Conservation (phyloP, 2,888 invertebrate genomes). For the Xestia sexstrigata region DNA sequence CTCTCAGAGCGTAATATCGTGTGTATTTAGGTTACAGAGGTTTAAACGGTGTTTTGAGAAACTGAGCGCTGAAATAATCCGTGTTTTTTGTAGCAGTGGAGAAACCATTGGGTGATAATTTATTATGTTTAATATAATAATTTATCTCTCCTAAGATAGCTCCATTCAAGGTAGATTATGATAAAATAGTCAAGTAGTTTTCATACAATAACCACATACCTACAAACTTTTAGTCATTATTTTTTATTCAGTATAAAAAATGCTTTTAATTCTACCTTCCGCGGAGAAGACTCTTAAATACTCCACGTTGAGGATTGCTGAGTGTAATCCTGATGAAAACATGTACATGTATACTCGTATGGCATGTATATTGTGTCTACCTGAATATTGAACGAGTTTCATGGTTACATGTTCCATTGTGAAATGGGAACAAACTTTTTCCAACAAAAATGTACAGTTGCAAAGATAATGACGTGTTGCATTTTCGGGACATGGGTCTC, state of each 20-base stretch:
- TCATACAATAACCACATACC: background rate
- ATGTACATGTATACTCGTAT: background rate
- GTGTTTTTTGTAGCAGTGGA: background rate
- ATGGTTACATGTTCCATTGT: no score
- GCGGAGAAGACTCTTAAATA: background rate
- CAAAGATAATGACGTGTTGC: background rate
- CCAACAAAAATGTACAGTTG: background rate
- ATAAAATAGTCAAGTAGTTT: background rate
- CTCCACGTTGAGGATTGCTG: background rate
- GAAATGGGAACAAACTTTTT: background rate
- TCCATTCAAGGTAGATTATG: background rate
- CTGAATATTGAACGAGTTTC: background rate
- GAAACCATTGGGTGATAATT: background rate
- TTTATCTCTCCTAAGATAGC: background rate
- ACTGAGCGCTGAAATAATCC: background rate
- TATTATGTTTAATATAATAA: background rate
- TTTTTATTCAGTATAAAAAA: conserved; percentile 9
- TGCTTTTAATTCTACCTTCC: background rate
- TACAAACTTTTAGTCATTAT: background rate
- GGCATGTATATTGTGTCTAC: no score
- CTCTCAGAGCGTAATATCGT: conserved; percentile 18
- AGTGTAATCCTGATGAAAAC: conserved; percentile 5
- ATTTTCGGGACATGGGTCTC: background rate
- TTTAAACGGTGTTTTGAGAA: background rate
- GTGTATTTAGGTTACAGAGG: conserved; percentile 13